These are phyloP conservation scores for Trichosurus vulpecula DNA, from an alignment of 2,797 vertebrate genomes.

Conservation along the genomic window DNA sequence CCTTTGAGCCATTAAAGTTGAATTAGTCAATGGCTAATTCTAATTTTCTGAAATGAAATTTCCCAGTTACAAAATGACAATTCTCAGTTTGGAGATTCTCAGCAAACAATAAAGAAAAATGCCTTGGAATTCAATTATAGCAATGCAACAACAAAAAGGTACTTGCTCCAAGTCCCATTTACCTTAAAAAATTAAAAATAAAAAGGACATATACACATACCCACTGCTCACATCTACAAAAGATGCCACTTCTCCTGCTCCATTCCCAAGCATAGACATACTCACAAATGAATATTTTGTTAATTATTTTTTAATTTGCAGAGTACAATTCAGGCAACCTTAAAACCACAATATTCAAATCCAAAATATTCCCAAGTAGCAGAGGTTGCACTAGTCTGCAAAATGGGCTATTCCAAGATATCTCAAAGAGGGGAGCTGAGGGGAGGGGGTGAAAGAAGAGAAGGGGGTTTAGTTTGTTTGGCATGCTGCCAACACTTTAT, in stretches of 20 bases:
- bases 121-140: not conserved
- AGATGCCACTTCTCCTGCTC: not conserved
- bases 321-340: not conserved
- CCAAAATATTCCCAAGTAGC: not conserved
- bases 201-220: not conserved
- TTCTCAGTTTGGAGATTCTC: not conserved
- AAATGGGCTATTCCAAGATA: not conserved
- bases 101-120: not conserved
- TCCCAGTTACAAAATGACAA: not conserved
- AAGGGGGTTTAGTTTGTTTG: not conserved
- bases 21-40: not conserved
- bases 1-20: not conserved
- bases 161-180: not conserved
- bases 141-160: not conserved
- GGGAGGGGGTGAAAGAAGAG: not conserved
- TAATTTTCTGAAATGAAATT: not conserved
- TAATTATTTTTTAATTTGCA: not conserved
- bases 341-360: not conserved
- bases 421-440: not conserved
- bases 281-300: conserved; percentile 17
- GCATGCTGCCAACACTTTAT: not conserved
- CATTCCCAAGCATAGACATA: not conserved
- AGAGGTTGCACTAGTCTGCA: not conserved
- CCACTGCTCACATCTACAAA: not conserved
- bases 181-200: not conserved